Conservation (phyloP, 2,888 invertebrate genomes). For the Furcula furcula region DNA sequence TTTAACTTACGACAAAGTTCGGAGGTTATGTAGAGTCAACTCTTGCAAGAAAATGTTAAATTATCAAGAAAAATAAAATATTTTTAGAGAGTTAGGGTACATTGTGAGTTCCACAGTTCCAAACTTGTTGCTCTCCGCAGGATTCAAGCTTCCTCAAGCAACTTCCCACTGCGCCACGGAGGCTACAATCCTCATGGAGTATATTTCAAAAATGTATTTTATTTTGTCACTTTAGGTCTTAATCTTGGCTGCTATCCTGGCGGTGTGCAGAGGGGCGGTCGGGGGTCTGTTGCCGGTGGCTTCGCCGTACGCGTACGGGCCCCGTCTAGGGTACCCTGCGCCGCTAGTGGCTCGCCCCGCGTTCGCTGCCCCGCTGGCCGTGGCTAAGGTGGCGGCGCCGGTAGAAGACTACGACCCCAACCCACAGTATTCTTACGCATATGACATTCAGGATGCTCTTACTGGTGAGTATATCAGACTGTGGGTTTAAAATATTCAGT, state of each 20-base stretch:
- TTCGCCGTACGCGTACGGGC: slow-evolving; percentile 52
- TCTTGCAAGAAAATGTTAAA: too few relatives aligned
- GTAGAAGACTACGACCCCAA: slow-evolving; percentile 83
- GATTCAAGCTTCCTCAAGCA: too few relatives aligned
- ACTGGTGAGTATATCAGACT: slow-evolving; percentile 82
- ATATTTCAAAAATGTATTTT: too few relatives aligned
- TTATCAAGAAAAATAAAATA: too few relatives aligned
- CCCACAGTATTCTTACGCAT: slow-evolving; percentile 86
- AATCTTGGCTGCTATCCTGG: slow-evolving; percentile 54
- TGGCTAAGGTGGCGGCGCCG: slow-evolving; percentile 61
- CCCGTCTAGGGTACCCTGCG: slow-evolving; percentile 42
- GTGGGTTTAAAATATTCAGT: too few relatives aligned
- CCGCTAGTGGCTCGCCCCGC: slow-evolving; percentile 49
- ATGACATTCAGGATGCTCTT: slow-evolving; percentile 85
- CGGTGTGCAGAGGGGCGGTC: slow-evolving; percentile 52
- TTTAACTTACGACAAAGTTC: too few relatives aligned
- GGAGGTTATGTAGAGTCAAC: too few relatives aligned
- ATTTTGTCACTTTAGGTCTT: slow-evolving; percentile 41
- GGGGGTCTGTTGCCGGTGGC: slow-evolving; percentile 51
- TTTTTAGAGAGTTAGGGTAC: too few relatives aligned
- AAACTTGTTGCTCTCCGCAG: too few relatives aligned
- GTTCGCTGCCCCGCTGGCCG: slow-evolving; percentile 37
- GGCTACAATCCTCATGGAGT: too few relatives aligned
- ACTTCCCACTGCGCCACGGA: too few relatives aligned
- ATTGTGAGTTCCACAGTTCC: too few relatives aligned